A percentile compares a stretch with the other conserved stretches of the same genome.
These are phyloP conservation scores for Synaphobranchus kaupii DNA, from an alignment of 2,797 vertebrate genomes.

Conservation along the genomic window DNA sequence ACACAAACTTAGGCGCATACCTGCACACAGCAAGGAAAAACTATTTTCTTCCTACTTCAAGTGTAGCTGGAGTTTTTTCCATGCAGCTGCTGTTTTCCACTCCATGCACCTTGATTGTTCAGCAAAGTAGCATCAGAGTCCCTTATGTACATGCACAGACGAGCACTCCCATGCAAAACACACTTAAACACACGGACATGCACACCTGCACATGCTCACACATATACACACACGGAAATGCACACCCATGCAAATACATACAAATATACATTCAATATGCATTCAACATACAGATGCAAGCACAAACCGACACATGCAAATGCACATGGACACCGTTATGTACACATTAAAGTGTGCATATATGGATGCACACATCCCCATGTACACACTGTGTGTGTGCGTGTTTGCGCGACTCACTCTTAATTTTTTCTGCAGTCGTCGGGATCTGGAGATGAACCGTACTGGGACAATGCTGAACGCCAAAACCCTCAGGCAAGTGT, in stretches of 20 bases:
- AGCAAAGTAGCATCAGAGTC: not conserved
- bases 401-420: not conserved
- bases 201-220: not conserved
- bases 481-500: conserved; percentile 88
- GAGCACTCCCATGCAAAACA: conserved; percentile 17
- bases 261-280: not conserved
- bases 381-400: not conserved
- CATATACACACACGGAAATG: not conserved
- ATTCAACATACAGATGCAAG: not conserved
- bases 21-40: not conserved
- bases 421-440: conserved; percentile 73
- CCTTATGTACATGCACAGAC: not conserved
- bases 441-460: conserved; percentile 95
- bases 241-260: not conserved
- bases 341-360: not conserved
- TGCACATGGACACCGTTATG: not conserved
- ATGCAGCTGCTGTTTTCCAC: not conserved
- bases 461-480: conserved; percentile 87
- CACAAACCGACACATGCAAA: not conserved
- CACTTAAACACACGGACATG: not conserved
- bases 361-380: not conserved
- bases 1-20: not conserved
- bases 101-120: not conserved
- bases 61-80: not conserved
- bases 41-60: not conserved